These are phyloP conservation scores for Grantiella picta DNA, from an alignment of 2,113 vertebrate genomes.

Conservation along the genomic window DNA sequence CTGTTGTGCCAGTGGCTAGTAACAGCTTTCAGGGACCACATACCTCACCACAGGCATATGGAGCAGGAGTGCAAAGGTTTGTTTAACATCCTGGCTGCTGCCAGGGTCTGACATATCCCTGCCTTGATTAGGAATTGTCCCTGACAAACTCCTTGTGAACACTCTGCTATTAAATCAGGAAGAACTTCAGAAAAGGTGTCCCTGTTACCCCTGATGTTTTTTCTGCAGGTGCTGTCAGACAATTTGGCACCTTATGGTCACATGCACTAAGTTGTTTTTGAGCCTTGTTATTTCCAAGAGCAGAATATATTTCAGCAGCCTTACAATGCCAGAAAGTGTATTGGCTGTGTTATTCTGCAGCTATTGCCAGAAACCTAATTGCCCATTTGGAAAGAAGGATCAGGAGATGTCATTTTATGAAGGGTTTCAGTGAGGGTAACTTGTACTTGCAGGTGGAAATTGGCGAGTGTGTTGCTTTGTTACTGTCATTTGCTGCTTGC, in stretches of 20 bases:
- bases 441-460: neutral
- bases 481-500: neutral
- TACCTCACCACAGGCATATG: rapidly evolving
- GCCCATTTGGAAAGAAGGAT: neutral
- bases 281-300: neutral
- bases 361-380: neutral
- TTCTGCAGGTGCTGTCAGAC: neutral
- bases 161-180: neutral
- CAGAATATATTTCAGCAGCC: neutral
- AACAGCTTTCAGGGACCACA: neutral
- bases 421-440: neutral
- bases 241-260: neutral
- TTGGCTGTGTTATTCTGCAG: neutral
- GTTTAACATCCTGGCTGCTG: neutral
- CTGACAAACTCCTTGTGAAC: neutral
- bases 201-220: neutral
- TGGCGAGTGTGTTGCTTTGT: neutral
- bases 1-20: neutral
- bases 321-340: neutral
- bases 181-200: neutral
- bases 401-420: neutral
- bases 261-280: neutral
- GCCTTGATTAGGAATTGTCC: neutral
- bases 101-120: neutral
- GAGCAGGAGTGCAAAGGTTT: neutral